These are phyloP conservation scores for Contarinia nasturtii DNA, from an alignment of 1,140 invertebrate genomes.

Conservation along the genomic window DNA sequence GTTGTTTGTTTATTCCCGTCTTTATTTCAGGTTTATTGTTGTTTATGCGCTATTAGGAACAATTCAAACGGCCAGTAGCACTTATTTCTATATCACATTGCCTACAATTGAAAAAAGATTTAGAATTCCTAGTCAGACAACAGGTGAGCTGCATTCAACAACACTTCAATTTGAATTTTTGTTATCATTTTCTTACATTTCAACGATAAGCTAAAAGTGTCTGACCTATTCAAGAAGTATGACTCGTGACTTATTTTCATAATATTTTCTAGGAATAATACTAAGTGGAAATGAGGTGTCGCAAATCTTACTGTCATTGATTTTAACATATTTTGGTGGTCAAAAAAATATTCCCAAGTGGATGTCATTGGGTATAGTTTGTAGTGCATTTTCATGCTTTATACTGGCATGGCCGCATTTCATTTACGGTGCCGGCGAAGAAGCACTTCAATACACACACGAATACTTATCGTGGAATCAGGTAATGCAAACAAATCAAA, in stretches of 20 bases:
- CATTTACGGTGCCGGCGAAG: conserved; percentile 34
- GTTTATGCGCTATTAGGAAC: conserved; percentile 45
- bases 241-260: too few relatives aligned
- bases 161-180: too few relatives aligned
- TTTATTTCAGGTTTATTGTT: conserved; percentile 25
- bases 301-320: conserved; percentile 31
- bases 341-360: conserved; percentile 31
- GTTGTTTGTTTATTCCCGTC: conserved; percentile 13
- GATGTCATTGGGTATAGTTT: conserved; percentile 33
- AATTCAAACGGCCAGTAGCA: conserved; percentile 46
- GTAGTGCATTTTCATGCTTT: conserved; percentile 33
- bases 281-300: conserved; percentile 43
- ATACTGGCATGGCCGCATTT: conserved; percentile 38
- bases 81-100: conserved; percentile 44
- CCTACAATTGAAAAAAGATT: conserved; percentile 51
- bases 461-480: conserved; percentile 8
- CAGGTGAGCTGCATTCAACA: conserved; percentile 34
- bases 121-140: conserved; percentile 46
- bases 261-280: conserved; percentile 31
- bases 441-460: conserved; percentile 19
- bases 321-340: conserved; percentile 32
- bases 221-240: too few relatives aligned
- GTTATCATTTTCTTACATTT: too few relatives aligned
- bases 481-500: neutral
- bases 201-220: too few relatives aligned